phyloP scores from a whole-genome alignment of 2,113 vertebrate genomes.

The Rafetus swinhoei region DNA sequence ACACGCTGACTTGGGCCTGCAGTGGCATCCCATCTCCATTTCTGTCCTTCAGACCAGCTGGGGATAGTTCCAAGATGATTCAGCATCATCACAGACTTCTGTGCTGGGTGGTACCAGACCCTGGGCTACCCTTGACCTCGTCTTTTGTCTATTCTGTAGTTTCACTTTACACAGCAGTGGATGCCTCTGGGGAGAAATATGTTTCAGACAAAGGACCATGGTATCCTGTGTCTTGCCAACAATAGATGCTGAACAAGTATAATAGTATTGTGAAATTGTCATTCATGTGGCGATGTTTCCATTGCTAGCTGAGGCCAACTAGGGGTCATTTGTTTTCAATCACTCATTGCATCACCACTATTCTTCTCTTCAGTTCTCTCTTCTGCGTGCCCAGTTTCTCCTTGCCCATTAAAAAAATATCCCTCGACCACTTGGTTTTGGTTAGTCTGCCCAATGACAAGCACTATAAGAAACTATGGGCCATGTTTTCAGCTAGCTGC shows the following conservation, averaged over 20 bases:
- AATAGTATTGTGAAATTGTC: neutral
- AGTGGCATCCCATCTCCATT: accelerated
- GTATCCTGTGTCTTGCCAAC: accelerated
- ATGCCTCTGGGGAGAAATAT: accelerated
- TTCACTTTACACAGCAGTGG: neutral
- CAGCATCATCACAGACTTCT: accelerated
- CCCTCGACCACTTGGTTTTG: accelerated
- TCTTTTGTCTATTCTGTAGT: neutral
- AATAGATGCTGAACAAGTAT: accelerated
- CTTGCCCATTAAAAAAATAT: neutral
- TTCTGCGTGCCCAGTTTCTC: neutral
- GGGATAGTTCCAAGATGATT: neutral
- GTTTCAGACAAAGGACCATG: accelerated
- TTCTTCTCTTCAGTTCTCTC: neutral
- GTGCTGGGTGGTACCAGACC: accelerated
- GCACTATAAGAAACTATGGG: neutral
- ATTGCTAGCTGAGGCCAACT: neutral
- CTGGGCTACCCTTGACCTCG: neutral
- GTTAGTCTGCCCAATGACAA: neutral
- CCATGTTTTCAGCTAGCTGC: neutral
- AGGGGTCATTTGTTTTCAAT: neutral
- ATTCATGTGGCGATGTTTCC: neutral
- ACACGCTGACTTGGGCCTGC: neutral
- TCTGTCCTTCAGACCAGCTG: neutral
- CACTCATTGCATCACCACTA: neutral